Base-by-base conservation (phyloP, 2,888 invertebrate genomes). In the Lutraria lutraria region DNA sequence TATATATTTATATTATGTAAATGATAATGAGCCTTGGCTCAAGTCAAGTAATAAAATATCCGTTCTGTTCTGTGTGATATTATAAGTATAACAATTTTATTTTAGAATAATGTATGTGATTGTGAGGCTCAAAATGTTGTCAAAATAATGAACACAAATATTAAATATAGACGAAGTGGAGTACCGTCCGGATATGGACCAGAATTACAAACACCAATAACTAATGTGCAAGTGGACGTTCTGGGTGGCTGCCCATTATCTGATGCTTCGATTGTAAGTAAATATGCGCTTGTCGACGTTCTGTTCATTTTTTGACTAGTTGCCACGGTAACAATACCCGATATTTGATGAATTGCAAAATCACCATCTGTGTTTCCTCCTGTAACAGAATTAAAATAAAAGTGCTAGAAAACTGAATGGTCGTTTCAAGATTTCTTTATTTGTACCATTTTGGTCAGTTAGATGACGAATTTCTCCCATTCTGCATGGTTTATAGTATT, bases 261-360 rank as follows among this genome's bases (percentile, higher is more conserved):
- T 16, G 86, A 80, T 31, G 90, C 90, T 80, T 90, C 90, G 52
- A 90, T 88, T 8, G 80, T 88, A 3, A 90, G 90, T 84, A 88
- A 88, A 84, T 90, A 90, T 54, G 90, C 90, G 54, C 82, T 88
- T 15, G 82, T 88, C 6, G 53, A 29, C n/a, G 90, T 88, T 31
- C 54, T 68, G 76, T 90, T 90, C 21, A 90, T 31, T 52, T 34
- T 85, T 3, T 68, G 83, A 25, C 90, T 88, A 10, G 63, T 19
- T 52, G 90, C 81, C n/a, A 90, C 90, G 0, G 90, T 81, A 43
- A 90, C 84, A n/a, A 53, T 16, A 13, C 90, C 90, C 13, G 82
- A 81, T 10, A 54, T 63, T 56, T 82, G 82, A 21, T 82, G 82
- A 25, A 90, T 88, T 4, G 83, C 63, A 76, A 90, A 90, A 25